Conservation (phyloP, 2,113 vertebrate species). For the Hemiprocne comata region DNA sequence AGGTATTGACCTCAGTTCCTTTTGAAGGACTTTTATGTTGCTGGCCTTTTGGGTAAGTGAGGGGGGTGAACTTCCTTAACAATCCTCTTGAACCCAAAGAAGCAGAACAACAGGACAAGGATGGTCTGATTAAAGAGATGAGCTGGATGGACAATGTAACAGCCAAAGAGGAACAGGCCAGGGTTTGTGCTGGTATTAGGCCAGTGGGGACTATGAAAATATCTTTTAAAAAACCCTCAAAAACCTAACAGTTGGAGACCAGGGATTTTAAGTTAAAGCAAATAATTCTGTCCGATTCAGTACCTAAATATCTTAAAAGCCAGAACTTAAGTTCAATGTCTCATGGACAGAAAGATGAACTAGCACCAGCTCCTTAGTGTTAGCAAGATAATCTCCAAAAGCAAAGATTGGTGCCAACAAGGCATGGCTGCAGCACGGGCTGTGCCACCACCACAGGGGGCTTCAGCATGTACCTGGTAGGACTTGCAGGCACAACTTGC, state of each 20-base stretch:
- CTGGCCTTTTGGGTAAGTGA: neutral
- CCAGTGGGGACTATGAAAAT: neutral
- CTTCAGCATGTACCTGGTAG: neutral
- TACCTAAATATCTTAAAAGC: neutral
- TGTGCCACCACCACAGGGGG: accelerated
- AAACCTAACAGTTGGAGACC: accelerated
- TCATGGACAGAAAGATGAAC: neutral
- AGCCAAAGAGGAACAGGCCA: neutral
- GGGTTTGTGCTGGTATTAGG: neutral
- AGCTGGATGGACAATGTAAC: neutral
- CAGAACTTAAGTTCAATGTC: neutral
- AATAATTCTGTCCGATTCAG: neutral
- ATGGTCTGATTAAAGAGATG: neutral
- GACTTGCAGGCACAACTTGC: neutral
- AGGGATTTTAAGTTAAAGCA: neutral
- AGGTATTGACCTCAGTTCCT: neutral
- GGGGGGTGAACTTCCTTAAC: neutral
- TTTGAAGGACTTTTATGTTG: neutral
- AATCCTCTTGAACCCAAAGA: neutral
- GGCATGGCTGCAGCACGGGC: neutral
- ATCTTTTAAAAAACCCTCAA: neutral
- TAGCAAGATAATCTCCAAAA: neutral
- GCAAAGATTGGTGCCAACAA: neutral
- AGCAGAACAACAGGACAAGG: neutral
- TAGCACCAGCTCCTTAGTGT: neutral